Percentiles rank a stretch among this genome's conserved stretches.
Evolutionary conservation across 2,113 vertebrate genomes (phyloP).

Genomic region (Rhea americana): DNA sequence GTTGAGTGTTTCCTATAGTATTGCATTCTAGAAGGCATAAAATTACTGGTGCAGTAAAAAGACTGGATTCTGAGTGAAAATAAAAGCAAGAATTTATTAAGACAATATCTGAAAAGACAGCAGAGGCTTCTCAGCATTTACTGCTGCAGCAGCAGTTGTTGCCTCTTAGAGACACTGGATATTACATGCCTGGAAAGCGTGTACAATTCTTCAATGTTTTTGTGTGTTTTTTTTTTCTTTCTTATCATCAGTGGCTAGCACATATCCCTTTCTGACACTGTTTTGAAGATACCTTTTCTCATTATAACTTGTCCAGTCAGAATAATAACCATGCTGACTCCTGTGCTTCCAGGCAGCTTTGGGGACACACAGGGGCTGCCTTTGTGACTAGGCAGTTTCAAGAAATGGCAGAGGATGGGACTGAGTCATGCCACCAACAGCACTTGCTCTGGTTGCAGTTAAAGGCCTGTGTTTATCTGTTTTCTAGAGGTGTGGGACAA

Average conservation of each 20-base stretch:
- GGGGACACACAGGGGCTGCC: neutral
- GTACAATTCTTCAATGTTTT: neutral
- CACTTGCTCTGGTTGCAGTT: neutral
- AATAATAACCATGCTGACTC: neutral
- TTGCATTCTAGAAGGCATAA: neutral
- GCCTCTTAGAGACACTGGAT: neutral
- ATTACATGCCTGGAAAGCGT: neutral
- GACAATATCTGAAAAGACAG: neutral
- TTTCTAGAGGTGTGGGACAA: neutral
- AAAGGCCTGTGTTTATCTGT: neutral
- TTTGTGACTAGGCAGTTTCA: neutral
- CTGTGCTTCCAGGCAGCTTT: neutral
- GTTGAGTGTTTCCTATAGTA: conserved; percentile 2
- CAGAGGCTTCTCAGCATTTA: neutral
- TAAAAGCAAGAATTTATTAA: neutral
- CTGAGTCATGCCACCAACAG: neutral
- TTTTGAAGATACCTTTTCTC: neutral
- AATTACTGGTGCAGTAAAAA: neutral
- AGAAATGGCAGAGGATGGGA: neutral
- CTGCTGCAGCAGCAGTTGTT: neutral
- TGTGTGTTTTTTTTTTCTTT: neutral
- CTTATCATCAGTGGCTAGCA: neutral
- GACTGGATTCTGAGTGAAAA: neutral
- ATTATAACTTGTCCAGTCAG: neutral
- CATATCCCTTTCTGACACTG: neutral